Evolutionary conservation across 2,113 vertebrate species (phyloP), one percentile per base, ranked within the genome.

Genomic region (Notechis scutatus): DNA sequence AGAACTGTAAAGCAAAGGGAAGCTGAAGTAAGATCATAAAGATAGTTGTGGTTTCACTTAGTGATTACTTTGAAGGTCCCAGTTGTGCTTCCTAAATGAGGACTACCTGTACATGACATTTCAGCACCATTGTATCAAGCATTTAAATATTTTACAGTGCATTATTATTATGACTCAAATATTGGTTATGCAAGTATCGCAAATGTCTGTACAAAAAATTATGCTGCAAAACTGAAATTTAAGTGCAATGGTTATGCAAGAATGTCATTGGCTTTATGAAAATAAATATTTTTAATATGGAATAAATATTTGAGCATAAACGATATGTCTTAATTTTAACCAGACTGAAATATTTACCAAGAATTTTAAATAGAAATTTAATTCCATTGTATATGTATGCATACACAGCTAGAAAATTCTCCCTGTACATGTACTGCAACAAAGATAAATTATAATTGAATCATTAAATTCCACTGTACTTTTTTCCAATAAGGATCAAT

Each of bases 371-470:
- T 21, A 91, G 47, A 74, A 91, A 81, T 34, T 21, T 15, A 81
- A 54, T 91, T 81, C 74, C 59, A 24, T 34, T 52, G 74, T 8
- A 39, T 39, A 21, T 21, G 69, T 39, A 81, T 39, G n/a, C 29
- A 81, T 54, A 34, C 26, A 6, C 10, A 24, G 23, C 88, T 92
- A 94, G 89, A 11, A 3, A 54, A 87, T 18, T 64, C 42, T 90
- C 42, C 56, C 85, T 54, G 90, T 45, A 93, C 20, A 91, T 91
- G 91, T 93, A 86, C 90, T 95, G 94, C 94, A 91, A 92, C 74
- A 21, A 50, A 52, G 2, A 50, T 90, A 92, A 90, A 54, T 91
- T 81, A 94, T 39, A 94, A 90, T 95, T 93, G 61, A 2, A 88
- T 91, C 61, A 69, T 90, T 93, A 92, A 94, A 54, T 92, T 95